Percentiles rank a stretch among this genome's conserved stretches.
phyloP scores from a whole-genome alignment of 2,113 vertebrate genomes.

The Cephalopterus ornatus region DNA sequence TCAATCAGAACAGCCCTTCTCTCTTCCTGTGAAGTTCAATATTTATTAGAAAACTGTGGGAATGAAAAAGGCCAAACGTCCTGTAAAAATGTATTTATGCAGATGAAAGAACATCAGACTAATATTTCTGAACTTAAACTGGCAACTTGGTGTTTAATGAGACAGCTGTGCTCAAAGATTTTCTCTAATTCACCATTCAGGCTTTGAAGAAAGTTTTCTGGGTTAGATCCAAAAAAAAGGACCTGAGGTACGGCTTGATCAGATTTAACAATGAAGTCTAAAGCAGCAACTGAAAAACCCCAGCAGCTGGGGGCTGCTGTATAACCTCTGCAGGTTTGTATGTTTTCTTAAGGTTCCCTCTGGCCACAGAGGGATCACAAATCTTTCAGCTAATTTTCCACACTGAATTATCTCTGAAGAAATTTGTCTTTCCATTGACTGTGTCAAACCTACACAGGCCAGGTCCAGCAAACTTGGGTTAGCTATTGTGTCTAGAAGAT shows the following conservation, averaged over 20 bases:
- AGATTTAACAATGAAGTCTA: not conserved
- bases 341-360: not conserved
- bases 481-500: not conserved
- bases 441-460: not conserved
- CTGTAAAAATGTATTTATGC: conserved; percentile 45
- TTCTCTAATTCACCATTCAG: conserved; percentile 2
- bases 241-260: not conserved
- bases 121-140: conserved; percentile 36
- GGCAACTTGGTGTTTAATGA: conserved; percentile 13
- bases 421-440: not conserved
- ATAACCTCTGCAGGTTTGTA: not conserved
- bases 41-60: conserved; percentile 5
- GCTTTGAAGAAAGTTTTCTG: conserved; percentile 39
- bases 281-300: not conserved
- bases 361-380: not conserved
- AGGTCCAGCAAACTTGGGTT: not conserved
- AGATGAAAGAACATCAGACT: conserved; percentile 37
- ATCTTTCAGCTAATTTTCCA: not conserved
- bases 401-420: not conserved
- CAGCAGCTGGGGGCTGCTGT: not conserved
- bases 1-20: not conserved
- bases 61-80: conserved; percentile 38
- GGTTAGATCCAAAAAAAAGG: not conserved
- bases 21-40: not conserved
- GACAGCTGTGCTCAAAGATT: conserved; percentile 26